These are phyloP conservation scores for Pimpla rufipes DNA, from an alignment of 2,888 invertebrate genomes.

Conservation along the genomic window DNA sequence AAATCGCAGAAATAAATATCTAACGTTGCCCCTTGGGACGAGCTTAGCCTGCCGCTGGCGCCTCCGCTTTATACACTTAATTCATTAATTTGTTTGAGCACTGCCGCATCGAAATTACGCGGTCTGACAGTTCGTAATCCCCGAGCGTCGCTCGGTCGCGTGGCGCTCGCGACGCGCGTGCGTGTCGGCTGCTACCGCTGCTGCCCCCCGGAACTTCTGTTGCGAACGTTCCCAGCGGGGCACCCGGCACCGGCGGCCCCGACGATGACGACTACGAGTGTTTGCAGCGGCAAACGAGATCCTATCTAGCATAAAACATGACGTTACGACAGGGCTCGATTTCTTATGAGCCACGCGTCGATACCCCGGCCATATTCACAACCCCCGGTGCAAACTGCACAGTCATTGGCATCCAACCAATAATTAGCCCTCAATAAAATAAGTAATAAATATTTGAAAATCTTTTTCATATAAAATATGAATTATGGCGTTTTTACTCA, in stretches of 20 bases:
- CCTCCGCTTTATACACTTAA: constrained; percentile 68
- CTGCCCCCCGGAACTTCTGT: constrained; percentile 79
- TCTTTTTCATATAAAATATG: neutral
- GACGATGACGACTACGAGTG: constrained; percentile 54
- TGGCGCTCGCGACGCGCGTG: constrained; percentile 68
- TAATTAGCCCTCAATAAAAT: neutral
- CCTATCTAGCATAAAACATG: constrained; percentile 65
- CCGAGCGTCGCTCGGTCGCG: constrained; percentile 79
- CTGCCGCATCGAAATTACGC: constrained; percentile 77
- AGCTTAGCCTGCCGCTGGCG: constrained; percentile 31
- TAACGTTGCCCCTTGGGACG: neutral
- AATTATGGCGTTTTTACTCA: no score
- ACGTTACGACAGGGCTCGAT: constrained; percentile 70
- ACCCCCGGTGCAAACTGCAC: neutral
- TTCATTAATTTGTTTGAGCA: constrained; percentile 78
- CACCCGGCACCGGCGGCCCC: constrained; percentile 66
- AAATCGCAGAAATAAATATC: constrained; percentile 31
- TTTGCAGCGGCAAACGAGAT: constrained; percentile 60
- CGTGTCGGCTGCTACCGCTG: constrained; percentile 46
- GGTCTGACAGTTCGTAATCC: constrained; percentile 83
- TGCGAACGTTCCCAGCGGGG: constrained; percentile 79
- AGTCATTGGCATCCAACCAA: constrained; percentile 20
- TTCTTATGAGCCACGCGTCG: constrained; percentile 72
- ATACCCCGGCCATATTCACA: constrained; percentile 51
- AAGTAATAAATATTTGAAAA: neutral